Base-by-base conservation (phyloP, 2,888 invertebrate genomes). In the Leptopilina syphax region DNA sequence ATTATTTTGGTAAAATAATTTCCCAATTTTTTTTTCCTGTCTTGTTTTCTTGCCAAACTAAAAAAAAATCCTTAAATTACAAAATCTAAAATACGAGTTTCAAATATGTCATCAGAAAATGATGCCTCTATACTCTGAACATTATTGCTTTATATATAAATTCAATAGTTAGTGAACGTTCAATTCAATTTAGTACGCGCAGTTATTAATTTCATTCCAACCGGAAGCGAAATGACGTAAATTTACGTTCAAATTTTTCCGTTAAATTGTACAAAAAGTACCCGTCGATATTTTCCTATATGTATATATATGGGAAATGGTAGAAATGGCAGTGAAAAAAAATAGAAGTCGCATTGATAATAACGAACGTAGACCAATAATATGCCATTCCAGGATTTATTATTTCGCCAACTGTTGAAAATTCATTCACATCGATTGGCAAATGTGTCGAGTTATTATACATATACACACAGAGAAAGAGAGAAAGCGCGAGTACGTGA, bases 301-400 rank as follows among this genome's bases (percentile, higher is more conserved):
- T 47, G 5, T 47, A 7, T 47, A 47, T 47, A 47, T 18, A 18
- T 7, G 54, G 27, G 24, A 70, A 5, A 7, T 3, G 24, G 47
- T 24, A 13, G 6, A 5, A 68, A n/a, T 18, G 18, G 63, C 7
- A 54, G 54, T 4, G 27, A 8, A 70, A 70, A 70, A 54, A 12
- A 70, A 70, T 54, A 70, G 12, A 70, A 70, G 44, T 44, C 50
- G 47, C 50, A 70, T 70, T 70, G 54, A 70, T 70, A 54, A 54
- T 70, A 70, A 70, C 13, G 54, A 68, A 54, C 27, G 54, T 54
- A n/a, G 24, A 54, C 54, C 70, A 70, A 54, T 54, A 70, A 70
- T 70, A 27, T 70, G 70, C 54, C 13, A 34, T 34, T 54, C 34
- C 27, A 70, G 27, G 47, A 70, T 70, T 70, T 70, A 70, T 70